A percentile compares a stretch with the other conserved stretches of the same genome.
Conservation (phyloP, 2,113 vertebrate genomes). For the Epinephelus fuscoguttatus region DNA sequence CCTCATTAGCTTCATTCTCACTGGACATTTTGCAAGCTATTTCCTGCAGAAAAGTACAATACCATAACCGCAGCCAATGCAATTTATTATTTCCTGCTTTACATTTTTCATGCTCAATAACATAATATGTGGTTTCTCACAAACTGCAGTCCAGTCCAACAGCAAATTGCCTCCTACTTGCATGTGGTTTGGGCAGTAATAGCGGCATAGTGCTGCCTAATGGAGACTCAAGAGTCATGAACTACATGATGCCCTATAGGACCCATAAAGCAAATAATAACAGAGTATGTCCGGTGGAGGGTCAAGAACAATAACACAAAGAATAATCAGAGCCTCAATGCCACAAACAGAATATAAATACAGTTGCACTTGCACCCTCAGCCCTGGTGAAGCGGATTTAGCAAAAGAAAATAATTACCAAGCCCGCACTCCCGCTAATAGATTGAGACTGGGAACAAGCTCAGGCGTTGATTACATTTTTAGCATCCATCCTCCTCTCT, state of each 20-base stretch:
- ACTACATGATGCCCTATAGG: constrained; percentile 7
- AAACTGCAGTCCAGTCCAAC: constrained; percentile 5
- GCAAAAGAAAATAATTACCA: constrained; percentile 67
- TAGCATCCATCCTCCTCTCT: constrained; percentile 50
- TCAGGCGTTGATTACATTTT: constrained; percentile 76
- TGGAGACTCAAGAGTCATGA: constrained; percentile 17
- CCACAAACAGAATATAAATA: constrained; percentile 47
- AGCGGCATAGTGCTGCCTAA: constrained; percentile 9
- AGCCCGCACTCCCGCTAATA: constrained; percentile 60
- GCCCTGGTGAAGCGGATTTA: constrained; percentile 47
- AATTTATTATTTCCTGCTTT: constrained; percentile 9
- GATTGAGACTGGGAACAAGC: constrained; percentile 65
- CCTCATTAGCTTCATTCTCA: not conserved
- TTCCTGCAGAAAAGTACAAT: not conserved
- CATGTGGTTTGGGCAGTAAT: constrained; percentile 1
- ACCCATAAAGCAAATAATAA: constrained; percentile 19
- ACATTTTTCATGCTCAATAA: constrained; percentile 7
- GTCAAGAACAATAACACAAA: constrained; percentile 21
- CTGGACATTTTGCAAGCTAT: not conserved
- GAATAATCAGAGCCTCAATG: not conserved
- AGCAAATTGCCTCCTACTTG: constrained; percentile 16
- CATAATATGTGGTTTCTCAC: constrained; percentile 24
- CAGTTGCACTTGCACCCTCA: constrained; percentile 39
- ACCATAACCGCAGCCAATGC: not conserved
- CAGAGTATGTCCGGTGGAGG: not conserved